These are phyloP conservation scores for Eupeodes latifasciatus DNA, from an alignment of 2,888 invertebrate species.

Conservation along the genomic window DNA sequence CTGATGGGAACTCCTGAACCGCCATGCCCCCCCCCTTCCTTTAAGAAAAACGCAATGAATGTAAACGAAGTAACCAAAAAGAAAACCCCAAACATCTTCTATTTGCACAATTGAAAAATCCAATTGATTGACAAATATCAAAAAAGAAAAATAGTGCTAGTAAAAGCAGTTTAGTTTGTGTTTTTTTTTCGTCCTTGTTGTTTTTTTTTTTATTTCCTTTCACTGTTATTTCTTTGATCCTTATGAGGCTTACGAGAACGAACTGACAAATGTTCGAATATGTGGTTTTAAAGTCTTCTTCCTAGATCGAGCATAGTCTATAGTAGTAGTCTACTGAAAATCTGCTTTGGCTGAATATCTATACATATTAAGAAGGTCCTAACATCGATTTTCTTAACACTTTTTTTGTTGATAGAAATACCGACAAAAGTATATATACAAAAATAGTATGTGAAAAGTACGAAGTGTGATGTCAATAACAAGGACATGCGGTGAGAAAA, in stretches of 20 bases:
- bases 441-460: not conserved
- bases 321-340: not conserved
- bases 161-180: slow-evolving; percentile 35
- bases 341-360: slow-evolving; percentile 45
- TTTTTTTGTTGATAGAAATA: not conserved
- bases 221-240: slow-evolving; percentile 48
- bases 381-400: slow-evolving; percentile 47
- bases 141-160: slow-evolving; percentile 30
- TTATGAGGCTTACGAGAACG: slow-evolving; percentile 42
- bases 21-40: slow-evolving; percentile 16
- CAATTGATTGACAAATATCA: slow-evolving; percentile 74
- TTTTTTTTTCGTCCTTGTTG: not conserved
- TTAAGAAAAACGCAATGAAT: slow-evolving; percentile 48
- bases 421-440: too few relatives aligned
- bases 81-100: slow-evolving; percentile 58
- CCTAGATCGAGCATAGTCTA: not conserved
- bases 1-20: slow-evolving; percentile 8
- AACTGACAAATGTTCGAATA: slow-evolving; percentile 65
- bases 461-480: slow-evolving; percentile 33
- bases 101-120: slow-evolving; percentile 76
- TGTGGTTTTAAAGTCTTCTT: slow-evolving; percentile 47
- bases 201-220: slow-evolving; percentile 34
- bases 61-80: slow-evolving; percentile 53
- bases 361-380: slow-evolving; percentile 43
- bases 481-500: slow-evolving; percentile 60